Percentiles rank a stretch among this genome's conserved stretches.
These are phyloP conservation scores for Phalacrocorax brasilianus DNA, from an alignment of 2,113 vertebrate genomes.

Conservation along the genomic window DNA sequence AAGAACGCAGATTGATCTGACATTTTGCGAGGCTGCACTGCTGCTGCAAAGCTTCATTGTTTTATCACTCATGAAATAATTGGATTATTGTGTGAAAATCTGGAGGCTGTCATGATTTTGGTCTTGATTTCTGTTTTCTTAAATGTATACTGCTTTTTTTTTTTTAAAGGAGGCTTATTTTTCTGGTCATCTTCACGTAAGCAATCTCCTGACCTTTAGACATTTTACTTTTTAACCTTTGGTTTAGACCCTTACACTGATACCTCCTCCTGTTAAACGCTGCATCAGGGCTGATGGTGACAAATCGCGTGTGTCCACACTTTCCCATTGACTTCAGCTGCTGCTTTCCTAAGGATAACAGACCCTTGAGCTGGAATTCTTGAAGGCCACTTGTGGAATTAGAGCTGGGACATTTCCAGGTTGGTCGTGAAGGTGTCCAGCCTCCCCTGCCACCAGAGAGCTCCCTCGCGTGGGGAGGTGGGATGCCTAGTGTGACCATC, in stretches of 20 bases:
- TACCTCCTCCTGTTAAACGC: background rate
- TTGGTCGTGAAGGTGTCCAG: background rate
- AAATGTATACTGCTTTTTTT: background rate
- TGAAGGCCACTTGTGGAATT: background rate
- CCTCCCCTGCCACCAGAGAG: background rate
- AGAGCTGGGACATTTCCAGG: background rate
- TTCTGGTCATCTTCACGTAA: background rate
- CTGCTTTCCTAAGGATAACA: background rate
- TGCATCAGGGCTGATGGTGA: background rate
- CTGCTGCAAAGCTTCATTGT: background rate
- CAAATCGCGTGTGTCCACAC: accelerated
- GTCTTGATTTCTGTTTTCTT: background rate
- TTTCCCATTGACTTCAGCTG: background rate
- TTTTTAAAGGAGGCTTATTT: background rate
- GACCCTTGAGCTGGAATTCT: background rate
- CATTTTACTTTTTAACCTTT: background rate
- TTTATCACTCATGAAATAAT: background rate
- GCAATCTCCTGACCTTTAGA: background rate
- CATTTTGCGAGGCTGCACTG: background rate
- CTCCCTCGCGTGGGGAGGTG: accelerated
- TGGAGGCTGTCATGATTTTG: background rate
- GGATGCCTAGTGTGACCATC: accelerated
- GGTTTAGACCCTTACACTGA: background rate
- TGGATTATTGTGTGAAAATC: background rate
- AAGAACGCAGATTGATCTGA: background rate